Percentiles rank a stretch among this genome's conserved stretches.
phyloP scores from a whole-genome alignment of 2,797 vertebrate species.

The Geotrypetes seraphini region DNA sequence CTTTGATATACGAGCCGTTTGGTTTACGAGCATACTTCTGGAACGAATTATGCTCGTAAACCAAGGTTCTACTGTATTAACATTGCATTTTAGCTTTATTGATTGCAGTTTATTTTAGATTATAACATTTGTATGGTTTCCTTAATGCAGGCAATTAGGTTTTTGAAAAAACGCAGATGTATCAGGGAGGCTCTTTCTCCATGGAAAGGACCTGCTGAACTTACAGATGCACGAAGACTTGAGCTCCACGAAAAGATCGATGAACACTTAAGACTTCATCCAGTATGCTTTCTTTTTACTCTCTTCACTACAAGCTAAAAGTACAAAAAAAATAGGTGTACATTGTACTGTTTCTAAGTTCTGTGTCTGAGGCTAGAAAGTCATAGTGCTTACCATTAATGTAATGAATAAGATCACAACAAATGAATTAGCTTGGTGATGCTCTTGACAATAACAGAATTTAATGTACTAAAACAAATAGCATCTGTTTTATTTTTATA shows the following conservation, averaged over 20 bases:
- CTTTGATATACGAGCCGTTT: no score
- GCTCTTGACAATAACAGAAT: no score
- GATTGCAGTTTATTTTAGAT: conserved; percentile 2
- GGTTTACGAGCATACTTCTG: no score
- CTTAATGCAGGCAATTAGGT: conserved; percentile 55
- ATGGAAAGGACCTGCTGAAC: conserved; percentile 60
- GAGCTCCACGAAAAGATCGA: conserved; percentile 73
- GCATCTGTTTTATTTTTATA: no score
- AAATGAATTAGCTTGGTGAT: conserved; percentile 8
- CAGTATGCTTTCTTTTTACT: conserved; percentile 48
- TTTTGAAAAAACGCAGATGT: conserved; percentile 55
- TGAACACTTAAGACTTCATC: conserved; percentile 60
- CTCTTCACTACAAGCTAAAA: neutral
- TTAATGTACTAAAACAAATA: no score
- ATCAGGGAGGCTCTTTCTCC: conserved; percentile 35
- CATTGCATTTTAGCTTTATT: no score
- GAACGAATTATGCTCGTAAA: no score
- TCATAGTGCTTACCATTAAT: conserved; percentile 13
- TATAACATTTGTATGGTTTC: conserved; percentile 2
- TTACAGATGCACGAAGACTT: conserved; percentile 63
- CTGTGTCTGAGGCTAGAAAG: neutral
- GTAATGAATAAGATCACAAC: conserved; percentile 20
- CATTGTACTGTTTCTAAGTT: neutral
- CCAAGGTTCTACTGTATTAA: no score
- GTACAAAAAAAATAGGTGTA: neutral